Evolutionary conservation across 2,113 vertebrate genomes (phyloP), one percentile per base, ranked within the genome.

Genomic region (Calyptomena viridis): DNA sequence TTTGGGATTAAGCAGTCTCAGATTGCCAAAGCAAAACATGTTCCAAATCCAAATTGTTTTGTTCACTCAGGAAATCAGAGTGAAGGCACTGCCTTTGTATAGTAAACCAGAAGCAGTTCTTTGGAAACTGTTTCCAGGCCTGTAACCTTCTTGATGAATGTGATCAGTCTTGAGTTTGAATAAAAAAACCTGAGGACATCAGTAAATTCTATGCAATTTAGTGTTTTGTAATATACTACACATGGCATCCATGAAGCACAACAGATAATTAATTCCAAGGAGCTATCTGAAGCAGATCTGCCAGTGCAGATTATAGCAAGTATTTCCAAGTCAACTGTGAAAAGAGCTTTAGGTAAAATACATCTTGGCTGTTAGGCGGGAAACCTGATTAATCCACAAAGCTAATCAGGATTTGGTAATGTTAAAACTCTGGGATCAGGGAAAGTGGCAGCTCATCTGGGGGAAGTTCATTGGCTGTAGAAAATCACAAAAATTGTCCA

Each of bases 341-440:
- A 81, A 23, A 84, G 94, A 96, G n/a, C 63, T 93, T 72, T 86
- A 79, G 74, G 64, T 91, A 95, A 97, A 97, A 94, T 93, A 64
- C 25, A 17, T 93, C 56, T 91, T 91, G 89, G 66, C 78, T 96
- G 63, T 87, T 93, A 87, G 58, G 55, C 82, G 82, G 97, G 95
- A 91, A 97, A 90, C 59, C 60, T 84, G 53, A 60, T 95, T 92
- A 90, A 77, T 97, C 81, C 87, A 93, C 80, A 94, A 74, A 94
- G 72, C 69, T 94, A 86, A 90, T 97, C 87, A 96, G 66, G 94
- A 96, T 97, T 96, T 98, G 86, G 90, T 93, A 95, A 96, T 87
- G 78, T 76, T 91, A 96, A 95, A 90, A 84, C 47, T 88, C 55
- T 4, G 23, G 60, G 71, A 84, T 96, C 86, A 94, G 56, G 25